Conservation (phyloP, 2,113 vertebrate species). For the Corvus cornix region DNA sequence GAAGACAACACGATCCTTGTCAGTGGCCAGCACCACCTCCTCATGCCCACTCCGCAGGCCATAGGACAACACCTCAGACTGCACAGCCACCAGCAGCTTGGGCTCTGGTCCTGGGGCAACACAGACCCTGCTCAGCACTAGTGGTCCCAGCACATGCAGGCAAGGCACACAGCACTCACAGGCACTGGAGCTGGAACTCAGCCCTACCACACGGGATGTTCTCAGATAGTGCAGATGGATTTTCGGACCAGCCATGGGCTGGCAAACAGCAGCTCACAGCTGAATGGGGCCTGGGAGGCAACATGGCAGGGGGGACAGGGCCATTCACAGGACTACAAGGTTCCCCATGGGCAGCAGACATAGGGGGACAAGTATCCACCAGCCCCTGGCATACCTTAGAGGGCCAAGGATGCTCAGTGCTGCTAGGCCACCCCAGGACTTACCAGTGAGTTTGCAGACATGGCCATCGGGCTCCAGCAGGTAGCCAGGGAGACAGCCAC, state of each 20-base stretch:
- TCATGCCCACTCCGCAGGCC: slow-evolving; percentile 79
- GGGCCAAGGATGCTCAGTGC: rapidly evolving
- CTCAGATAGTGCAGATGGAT: neutral
- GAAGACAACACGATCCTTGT: slow-evolving; percentile 76
- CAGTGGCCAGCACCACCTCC: slow-evolving; percentile 69
- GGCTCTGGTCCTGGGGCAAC: slow-evolving; percentile 77
- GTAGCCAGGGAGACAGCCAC: slow-evolving; percentile 83
- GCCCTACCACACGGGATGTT: neutral
- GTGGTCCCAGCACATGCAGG: neutral
- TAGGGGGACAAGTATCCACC: rapidly evolving
- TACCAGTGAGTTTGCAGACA: slow-evolving; percentile 84
- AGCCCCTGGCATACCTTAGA: neutral
- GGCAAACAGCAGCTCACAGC: neutral
- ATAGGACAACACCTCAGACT: slow-evolving; percentile 80
- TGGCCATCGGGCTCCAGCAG: slow-evolving; percentile 79
- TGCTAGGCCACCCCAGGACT: neutral
- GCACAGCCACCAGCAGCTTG: slow-evolving; percentile 80
- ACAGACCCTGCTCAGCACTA: neutral
- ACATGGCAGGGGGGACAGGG: neutral
- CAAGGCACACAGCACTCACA: rapidly evolving
- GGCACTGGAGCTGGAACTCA: neutral
- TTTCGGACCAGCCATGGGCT: neutral
- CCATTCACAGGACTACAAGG: neutral
- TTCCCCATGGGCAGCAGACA: neutral
- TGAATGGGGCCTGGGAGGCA: neutral